Conservation (phyloP, 2,113 vertebrate genomes). For the Aleadryas rufinucha region DNA sequence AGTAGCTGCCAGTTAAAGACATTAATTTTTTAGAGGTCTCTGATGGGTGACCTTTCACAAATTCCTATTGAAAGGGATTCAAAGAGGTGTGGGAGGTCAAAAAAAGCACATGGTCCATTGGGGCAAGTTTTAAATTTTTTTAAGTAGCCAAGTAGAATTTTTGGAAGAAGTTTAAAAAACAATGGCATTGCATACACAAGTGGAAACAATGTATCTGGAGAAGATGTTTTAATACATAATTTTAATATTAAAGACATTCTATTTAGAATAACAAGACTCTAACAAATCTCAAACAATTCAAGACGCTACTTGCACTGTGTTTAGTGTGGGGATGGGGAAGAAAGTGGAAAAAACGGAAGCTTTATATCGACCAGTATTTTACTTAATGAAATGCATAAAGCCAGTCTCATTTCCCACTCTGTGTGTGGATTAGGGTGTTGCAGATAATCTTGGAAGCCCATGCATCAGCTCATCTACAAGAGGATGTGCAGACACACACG, state of each 20-base stretch:
- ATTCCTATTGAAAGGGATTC: background rate
- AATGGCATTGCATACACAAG: conserved; percentile 54
- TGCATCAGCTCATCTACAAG: conserved; percentile 62
- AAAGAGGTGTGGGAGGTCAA: background rate
- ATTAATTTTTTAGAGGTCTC: conserved; percentile 43
- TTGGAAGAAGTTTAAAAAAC: conserved; percentile 58
- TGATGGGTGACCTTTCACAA: conserved; percentile 5
- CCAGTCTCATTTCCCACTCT: conserved; percentile 65
- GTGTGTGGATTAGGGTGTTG: conserved; percentile 53
- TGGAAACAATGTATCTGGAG: conserved; percentile 55
- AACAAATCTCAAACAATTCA: background rate
- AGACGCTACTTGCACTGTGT: background rate
- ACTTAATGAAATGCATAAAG: conserved; percentile 61
- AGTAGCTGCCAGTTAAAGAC: background rate
- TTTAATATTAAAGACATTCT: conserved; percentile 41
- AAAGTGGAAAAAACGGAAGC: background rate
- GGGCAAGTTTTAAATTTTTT: background rate
- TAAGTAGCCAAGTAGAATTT: conserved; percentile 59
- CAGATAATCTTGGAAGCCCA: conserved; percentile 62
- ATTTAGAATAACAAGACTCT: conserved; percentile 1
- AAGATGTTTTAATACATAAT: background rate
- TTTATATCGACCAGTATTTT: conserved; percentile 21
- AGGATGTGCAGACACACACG: conserved; percentile 52
- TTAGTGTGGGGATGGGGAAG: background rate
- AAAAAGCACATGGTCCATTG: background rate